Base-by-base conservation (phyloP, 2,888 invertebrate genomes). In the Steinernema carpocapsae region DNA sequence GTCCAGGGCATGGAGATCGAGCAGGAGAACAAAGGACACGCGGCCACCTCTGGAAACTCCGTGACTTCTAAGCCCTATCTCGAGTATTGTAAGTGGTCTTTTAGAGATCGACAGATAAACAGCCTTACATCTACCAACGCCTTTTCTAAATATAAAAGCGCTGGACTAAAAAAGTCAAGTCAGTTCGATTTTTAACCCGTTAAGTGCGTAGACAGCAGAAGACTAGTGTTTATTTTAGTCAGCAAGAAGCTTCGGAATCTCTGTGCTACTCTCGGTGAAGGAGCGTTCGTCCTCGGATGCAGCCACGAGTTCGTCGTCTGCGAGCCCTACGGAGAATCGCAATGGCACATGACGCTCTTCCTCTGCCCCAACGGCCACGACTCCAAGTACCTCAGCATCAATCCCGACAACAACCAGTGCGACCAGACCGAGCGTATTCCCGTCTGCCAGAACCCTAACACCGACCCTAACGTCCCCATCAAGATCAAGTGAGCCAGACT, bases 261-360 rank as follows among this genome's bases (percentile, higher is more conserved):
- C 26, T 56, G 56, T 26, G 26, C 4, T 26, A 6, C 3, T 6
- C 26, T 24, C 17, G 56, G 56, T 6, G 56, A 56, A 24, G 56
- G 56, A 3, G 26, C 56, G 26, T 56, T 56, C 26, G 56, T 56
- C 7, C 26, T 56, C 26, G 56, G 56, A 22, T 56, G 56, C 26
- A 56, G 56, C 26, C 14, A 10, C 6, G 56, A 56, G 56, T 56
- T 7, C 56, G 22, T 56, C 26, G 26, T 56, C 56, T 56, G 56
- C 26, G n/a, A 19, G 4, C 26, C 56, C 22, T 22, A 3, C 26
- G n/a, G n/a, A n/a, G n/a, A n/a, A n/a, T 22, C 24, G 2, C 22
- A 24, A 6, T 24, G 26, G 56, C 6, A 26, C 26, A 4, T 56
- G 56, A n/a, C n/a, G n/a, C n/a, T n/a, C n/a, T 22, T 56, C 6